Conservation (phyloP, 1,140 invertebrate species). For the Akabosia matsudoensis region DNA sequence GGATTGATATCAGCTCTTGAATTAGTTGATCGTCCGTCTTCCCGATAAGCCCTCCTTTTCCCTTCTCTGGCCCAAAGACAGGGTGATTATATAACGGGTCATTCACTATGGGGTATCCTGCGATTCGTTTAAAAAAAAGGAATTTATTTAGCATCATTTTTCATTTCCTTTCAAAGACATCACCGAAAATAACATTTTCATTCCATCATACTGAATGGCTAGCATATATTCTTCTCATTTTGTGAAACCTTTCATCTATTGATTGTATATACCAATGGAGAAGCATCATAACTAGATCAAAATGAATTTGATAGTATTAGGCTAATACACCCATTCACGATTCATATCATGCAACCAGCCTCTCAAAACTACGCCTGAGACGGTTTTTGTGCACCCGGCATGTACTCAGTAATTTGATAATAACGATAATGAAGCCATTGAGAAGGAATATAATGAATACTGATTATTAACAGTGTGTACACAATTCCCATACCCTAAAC, state of each 20-base stretch:
- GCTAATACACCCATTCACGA: too few relatives aligned
- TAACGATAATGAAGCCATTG: not conserved
- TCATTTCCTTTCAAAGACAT: not conserved
- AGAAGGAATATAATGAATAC: not conserved
- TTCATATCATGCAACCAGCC: too few relatives aligned
- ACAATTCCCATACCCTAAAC: too few relatives aligned
- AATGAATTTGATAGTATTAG: too few relatives aligned
- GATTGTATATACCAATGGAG: too few relatives aligned
- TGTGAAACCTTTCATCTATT: too few relatives aligned
- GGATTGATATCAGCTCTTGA: constrained; percentile 80
- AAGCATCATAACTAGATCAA: too few relatives aligned
- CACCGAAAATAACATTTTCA: not conserved
- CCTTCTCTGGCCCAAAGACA: constrained; percentile 85
- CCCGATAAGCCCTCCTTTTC: constrained; percentile 85
- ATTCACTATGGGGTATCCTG: constrained; percentile 93
- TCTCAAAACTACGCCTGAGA: too few relatives aligned
- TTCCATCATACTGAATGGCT: not conserved
- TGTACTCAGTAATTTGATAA: not conserved
- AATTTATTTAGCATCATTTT: not conserved
- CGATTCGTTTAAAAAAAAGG: not conserved
- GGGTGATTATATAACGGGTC: constrained; percentile 93
- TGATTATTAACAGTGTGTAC: too few relatives aligned
- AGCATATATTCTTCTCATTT: not conserved
- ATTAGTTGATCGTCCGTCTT: constrained; percentile 89
- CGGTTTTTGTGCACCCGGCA: too few relatives aligned